A percentile compares a stretch with the other conserved stretches of the same genome.
phyloP scores from a whole-genome alignment of 2,113 vertebrate species.

The Eulemur macaco region DNA sequence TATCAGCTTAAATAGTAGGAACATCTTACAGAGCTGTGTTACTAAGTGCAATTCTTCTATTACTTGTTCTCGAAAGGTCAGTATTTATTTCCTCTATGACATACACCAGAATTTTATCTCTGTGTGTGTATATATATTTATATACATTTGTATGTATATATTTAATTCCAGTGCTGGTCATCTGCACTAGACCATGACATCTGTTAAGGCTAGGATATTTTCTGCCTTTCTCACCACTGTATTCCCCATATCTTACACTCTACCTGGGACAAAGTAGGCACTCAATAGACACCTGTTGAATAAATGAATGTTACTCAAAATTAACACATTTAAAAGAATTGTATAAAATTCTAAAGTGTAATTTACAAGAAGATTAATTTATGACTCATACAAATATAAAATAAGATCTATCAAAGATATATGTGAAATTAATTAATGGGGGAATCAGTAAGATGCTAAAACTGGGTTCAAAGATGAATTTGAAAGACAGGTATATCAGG shows the following conservation, averaged over 20 bases:
- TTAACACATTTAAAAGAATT: neutral
- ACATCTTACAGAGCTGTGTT: neutral
- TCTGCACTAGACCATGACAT: neutral
- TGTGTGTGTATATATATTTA: neutral
- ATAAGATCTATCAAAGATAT: neutral
- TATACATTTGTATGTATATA: neutral
- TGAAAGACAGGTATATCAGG: neutral
- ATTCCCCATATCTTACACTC: neutral
- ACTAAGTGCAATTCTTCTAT: neutral
- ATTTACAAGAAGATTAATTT: neutral
- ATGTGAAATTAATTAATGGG: neutral
- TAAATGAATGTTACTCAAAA: neutral
- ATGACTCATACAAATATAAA: neutral
- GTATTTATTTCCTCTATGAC: neutral
- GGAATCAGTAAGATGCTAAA: conserved; percentile 11
- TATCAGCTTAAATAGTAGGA: neutral
- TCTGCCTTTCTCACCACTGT: neutral
- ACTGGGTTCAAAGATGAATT: neutral
- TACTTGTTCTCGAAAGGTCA: neutral
- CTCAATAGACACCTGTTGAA: neutral
- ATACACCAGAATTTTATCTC: neutral
- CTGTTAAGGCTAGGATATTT: neutral
- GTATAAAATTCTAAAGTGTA: neutral
- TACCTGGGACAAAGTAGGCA: neutral
- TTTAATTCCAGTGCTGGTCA: neutral